Evolutionary conservation across 1,140 invertebrate genomes (phyloP).

Genomic region (Lerema accius): DNA sequence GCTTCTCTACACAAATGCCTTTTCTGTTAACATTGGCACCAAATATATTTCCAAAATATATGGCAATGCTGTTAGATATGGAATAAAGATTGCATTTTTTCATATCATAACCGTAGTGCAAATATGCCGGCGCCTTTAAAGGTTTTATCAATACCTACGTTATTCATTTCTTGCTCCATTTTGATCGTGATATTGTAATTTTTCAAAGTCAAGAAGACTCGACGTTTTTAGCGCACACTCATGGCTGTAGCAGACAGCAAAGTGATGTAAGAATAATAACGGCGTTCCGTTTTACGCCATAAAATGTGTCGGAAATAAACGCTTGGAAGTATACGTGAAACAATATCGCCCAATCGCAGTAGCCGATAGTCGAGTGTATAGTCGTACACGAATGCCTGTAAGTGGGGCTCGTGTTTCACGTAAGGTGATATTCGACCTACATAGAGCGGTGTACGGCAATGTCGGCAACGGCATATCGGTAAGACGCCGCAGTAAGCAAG

Average conservation of each 20-base stretch:
- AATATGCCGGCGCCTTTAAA: not conserved
- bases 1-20: too few species aligned
- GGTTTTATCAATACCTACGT: not conserved
- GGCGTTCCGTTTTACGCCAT: not conserved
- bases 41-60: too few species aligned
- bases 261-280: not conserved
- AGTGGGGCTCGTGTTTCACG: constrained; percentile 6
- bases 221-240: not conserved
- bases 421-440: constrained; percentile 19
- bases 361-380: not conserved
- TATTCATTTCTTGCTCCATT: not conserved
- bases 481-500: not conserved
- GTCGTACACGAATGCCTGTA: constrained; percentile 5
- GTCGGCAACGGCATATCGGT: too few species aligned
- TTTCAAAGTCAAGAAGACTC: not conserved
- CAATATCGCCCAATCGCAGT: not conserved
- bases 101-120: too few species aligned
- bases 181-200: not conserved
- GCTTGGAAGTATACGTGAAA: not conserved
- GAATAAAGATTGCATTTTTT: too few species aligned
- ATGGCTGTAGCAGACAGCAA: not conserved
- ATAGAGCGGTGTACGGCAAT: constrained; percentile 13
- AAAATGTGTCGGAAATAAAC: not conserved
- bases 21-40: too few species aligned
- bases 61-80: too few species aligned